phyloP scores from a whole-genome alignment of 2,888 invertebrate species.

The Nebria brevicollis region DNA sequence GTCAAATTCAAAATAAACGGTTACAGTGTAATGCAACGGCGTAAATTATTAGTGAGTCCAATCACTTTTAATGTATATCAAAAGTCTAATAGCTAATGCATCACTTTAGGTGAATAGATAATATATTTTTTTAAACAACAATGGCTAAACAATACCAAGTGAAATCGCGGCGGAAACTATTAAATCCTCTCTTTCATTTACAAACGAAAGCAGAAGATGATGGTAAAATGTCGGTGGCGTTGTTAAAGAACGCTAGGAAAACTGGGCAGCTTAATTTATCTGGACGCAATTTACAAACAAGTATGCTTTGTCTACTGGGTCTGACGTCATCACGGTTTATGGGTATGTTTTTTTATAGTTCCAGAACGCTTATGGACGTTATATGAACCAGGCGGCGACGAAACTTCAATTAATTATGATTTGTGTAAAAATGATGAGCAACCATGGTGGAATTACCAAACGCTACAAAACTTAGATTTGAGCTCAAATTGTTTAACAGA shows the following conservation, averaged over 20 bases:
- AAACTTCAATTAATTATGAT: conserved; percentile 69
- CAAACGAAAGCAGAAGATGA: conserved; percentile 79
- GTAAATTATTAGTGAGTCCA: background rate
- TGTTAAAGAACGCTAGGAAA: conserved; percentile 82
- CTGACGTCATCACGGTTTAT: background rate
- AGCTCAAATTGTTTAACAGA: conserved; percentile 76
- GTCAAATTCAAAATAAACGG: conserved; percentile 19
- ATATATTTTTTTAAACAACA: conserved; percentile 37
- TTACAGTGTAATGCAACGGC: background rate
- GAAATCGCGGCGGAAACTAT: conserved; percentile 58
- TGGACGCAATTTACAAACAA: conserved; percentile 76
- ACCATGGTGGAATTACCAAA: conserved; percentile 87
- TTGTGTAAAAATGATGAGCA: conserved; percentile 69
- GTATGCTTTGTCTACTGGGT: conserved; percentile 63
- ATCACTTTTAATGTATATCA: conserved; percentile 3
- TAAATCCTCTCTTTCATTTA: conserved; percentile 74
- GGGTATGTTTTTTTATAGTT: conserved; percentile 64
- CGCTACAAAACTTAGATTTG: conserved; percentile 80
- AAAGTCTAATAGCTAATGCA: background rate
- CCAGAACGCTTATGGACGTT: conserved; percentile 80
- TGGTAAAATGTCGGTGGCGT: conserved; percentile 72
- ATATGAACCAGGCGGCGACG: conserved; percentile 73
- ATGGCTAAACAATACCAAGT: conserved; percentile 59
- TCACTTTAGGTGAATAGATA: background rate
- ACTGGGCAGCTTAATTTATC: conserved; percentile 84